A percentile compares a stretch with the other conserved stretches of the same genome.
These are phyloP conservation scores for Tamandua tetradactyla DNA, from an alignment of 2,797 vertebrate species.

Conservation along the genomic window DNA sequence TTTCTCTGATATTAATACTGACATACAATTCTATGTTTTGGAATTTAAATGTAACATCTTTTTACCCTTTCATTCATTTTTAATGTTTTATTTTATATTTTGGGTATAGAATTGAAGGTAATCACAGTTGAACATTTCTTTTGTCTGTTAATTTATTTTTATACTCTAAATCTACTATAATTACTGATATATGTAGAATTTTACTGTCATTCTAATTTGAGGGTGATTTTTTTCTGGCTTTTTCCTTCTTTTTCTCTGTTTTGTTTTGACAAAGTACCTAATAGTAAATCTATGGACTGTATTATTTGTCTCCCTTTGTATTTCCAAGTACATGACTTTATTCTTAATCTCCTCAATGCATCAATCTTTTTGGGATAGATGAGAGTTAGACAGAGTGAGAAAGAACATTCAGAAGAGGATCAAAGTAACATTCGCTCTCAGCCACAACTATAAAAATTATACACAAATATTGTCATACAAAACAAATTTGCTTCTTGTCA, in stretches of 20 bases:
- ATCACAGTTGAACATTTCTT: background rate
- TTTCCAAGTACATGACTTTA: background rate
- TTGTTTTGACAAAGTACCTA: background rate
- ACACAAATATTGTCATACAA: background rate
- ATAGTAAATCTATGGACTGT: background rate
- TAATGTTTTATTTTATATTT: background rate
- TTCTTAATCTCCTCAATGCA: background rate
- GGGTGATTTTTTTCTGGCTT: background rate
- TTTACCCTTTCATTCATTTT: background rate
- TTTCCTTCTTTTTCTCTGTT: background rate
- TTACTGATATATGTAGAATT: background rate
- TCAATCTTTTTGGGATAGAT: background rate
- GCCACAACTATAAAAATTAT: background rate
- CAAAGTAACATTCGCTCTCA: background rate
- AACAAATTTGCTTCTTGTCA: background rate
- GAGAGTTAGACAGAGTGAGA: background rate
- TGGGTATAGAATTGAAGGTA: background rate
- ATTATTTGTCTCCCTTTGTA: background rate
- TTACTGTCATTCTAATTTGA: background rate
- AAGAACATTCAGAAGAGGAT: background rate
- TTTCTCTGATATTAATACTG: background rate
- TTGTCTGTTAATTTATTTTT: background rate
- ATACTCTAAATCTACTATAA: background rate
- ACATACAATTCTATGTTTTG: background rate
- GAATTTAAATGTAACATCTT: background rate